phyloP scores from a whole-genome alignment of 2,797 vertebrate genomes.

The Rachycentron canadum region DNA sequence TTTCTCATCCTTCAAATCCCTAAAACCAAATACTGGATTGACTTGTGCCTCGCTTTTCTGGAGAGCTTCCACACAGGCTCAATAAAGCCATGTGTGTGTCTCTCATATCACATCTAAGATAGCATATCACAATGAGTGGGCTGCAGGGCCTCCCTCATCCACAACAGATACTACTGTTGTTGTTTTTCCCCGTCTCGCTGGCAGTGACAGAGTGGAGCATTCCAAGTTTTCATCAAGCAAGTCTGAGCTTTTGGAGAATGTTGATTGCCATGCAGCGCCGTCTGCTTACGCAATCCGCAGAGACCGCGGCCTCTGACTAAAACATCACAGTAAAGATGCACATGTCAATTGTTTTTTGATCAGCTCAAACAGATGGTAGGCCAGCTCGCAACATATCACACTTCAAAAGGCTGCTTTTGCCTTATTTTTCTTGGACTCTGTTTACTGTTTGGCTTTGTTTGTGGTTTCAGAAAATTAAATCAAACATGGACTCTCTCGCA shows the following conservation, averaged over 20 bases:
- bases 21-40: slow-evolving; percentile 50
- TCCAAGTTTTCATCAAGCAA: slow-evolving; percentile 70
- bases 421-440: slow-evolving; percentile 37
- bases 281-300: slow-evolving; percentile 42
- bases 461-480: slow-evolving; percentile 37
- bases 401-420: slow-evolving; percentile 42
- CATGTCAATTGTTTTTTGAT: slow-evolving; percentile 65
- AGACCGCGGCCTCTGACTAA: slow-evolving; percentile 56
- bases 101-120: slow-evolving; percentile 75
- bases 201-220: slow-evolving; percentile 56
- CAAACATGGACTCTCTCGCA: slow-evolving; percentile 22
- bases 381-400: slow-evolving; percentile 42
- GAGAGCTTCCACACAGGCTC: slow-evolving; percentile 56
- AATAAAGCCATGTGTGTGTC: slow-evolving; percentile 50
- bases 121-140: slow-evolving; percentile 67
- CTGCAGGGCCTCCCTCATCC: slow-evolving; percentile 66
- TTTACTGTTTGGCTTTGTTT: slow-evolving; percentile 46
- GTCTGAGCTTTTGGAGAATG: slow-evolving; percentile 64
- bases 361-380: slow-evolving; percentile 59
- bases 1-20: slow-evolving; percentile 26
- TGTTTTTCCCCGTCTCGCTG: slow-evolving; percentile 52
- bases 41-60: slow-evolving; percentile 46
- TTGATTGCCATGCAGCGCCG: slow-evolving; percentile 49
- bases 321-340: slow-evolving; percentile 65
- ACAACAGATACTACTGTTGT: slow-evolving; percentile 65